Conservation (phyloP, 2,888 invertebrate genomes). For the Synanthedon andrenaeformis region DNA sequence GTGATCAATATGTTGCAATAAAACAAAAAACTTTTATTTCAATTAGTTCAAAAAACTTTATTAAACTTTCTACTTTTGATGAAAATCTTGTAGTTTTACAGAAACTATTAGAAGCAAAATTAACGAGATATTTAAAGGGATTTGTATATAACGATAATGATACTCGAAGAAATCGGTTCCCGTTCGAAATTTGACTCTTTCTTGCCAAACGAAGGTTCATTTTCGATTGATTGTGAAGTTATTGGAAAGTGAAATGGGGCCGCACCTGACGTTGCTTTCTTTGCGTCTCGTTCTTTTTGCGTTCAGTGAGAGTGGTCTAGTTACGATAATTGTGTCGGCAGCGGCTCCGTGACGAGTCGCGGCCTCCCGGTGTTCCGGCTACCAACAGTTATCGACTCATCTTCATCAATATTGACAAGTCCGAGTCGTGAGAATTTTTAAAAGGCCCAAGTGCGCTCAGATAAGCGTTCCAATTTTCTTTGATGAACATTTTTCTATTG, state of each 20-base stretch:
- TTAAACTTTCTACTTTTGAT: background rate
- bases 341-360: constrained; percentile 15
- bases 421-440: constrained; percentile 12
- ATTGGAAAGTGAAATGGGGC: constrained; percentile 68
- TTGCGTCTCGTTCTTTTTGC: constrained; percentile 64
- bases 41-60: background rate
- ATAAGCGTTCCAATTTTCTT: too few relatives aligned
- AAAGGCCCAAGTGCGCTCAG: constrained; percentile 5
- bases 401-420: constrained; percentile 6
- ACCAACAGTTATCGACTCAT: constrained; percentile 22
- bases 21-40: background rate
- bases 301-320: constrained; percentile 68
- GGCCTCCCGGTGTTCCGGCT: constrained; percentile 28
- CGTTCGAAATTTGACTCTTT: constrained; percentile 18
- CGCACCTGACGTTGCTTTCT: constrained; percentile 68
- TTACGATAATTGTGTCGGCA: constrained; percentile 64
- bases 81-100: background rate
- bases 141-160: constrained; percentile 62
- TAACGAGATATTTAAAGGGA: constrained; percentile 53
- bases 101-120: constrained; percentile 47
- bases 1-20: background rate
- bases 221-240: constrained; percentile 42
- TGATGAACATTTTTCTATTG: too few relatives aligned
- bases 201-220: constrained; percentile 21
- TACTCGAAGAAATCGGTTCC: constrained; percentile 13